Percentiles rank a stretch among this genome's conserved stretches.
Conservation (phyloP, 2,888 invertebrate species). For the Andrena bucephala region DNA sequence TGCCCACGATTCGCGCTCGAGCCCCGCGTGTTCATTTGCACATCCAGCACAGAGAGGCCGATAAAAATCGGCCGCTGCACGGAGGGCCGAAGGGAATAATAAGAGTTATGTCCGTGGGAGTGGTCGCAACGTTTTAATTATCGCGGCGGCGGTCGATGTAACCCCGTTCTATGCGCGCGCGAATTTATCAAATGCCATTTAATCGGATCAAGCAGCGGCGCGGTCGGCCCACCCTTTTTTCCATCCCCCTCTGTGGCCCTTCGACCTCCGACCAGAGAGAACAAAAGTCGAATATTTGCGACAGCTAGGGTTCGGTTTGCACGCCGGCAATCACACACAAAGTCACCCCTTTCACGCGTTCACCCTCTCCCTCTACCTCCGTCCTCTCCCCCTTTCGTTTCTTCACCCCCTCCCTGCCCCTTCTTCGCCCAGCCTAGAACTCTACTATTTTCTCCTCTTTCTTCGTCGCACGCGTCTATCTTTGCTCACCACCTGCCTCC, state of each 20-base stretch:
- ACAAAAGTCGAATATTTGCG: conserved; percentile 69
- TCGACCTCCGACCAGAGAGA: conserved; percentile 52
- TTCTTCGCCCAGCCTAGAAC: conserved; percentile 3
- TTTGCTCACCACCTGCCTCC: conserved; percentile 14
- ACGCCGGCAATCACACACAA: conserved; percentile 37
- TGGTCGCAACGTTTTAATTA: conserved; percentile 72
- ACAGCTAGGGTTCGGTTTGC: conserved; percentile 52
- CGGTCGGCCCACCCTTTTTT: conserved; percentile 28
- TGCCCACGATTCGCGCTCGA: not conserved
- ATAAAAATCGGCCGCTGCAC: conserved; percentile 46
- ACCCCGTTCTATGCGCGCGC: conserved; percentile 49
- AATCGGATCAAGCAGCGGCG: conserved; percentile 66
- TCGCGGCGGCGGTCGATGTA: conserved; percentile 53
- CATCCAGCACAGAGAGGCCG: conserved; percentile 1
- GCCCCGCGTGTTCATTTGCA: conserved; percentile 25
- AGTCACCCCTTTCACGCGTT: conserved; percentile 28
- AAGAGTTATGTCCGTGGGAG: conserved; percentile 63
- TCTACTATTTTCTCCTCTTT: conserved; percentile 30
- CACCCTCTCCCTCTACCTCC: not conserved
- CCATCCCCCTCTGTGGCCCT: conserved; percentile 11
- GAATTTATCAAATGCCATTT: conserved; percentile 73
- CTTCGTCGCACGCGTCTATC: conserved; percentile 24
- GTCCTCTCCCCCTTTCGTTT: not conserved
- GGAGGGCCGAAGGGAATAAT: conserved; percentile 52
- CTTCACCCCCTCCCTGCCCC: not conserved